These are phyloP conservation scores for Platycheirus albimanus DNA, from an alignment of 2,888 invertebrate genomes.

Conservation along the genomic window DNA sequence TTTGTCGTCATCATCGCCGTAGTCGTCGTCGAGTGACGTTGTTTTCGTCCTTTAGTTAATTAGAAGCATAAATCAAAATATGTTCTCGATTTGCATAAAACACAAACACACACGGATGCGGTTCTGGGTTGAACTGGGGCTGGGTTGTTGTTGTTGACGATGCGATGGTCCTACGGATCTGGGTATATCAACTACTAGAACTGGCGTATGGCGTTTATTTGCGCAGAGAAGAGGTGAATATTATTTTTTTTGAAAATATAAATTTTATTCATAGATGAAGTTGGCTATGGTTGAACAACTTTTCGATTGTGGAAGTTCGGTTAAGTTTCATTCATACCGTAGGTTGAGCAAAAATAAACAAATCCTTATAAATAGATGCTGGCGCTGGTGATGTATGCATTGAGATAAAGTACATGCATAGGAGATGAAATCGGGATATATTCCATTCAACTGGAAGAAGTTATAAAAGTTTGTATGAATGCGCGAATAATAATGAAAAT, in stretches of 20 bases:
- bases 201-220: too few species aligned
- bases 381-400: conserved; percentile 8
- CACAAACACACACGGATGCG: conserved; percentile 20
- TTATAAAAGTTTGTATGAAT: conserved; percentile 27
- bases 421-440: conserved; percentile 48
- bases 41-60: conserved; percentile 62
- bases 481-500: conserved; percentile 13
- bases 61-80: conserved; percentile 68
- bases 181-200: too few species aligned
- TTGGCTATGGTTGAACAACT: conserved; percentile 63
- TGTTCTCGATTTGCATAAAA: conserved; percentile 63
- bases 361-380: conserved; percentile 34
- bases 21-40: conserved; percentile 17
- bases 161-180: too few species aligned
- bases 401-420: conserved; percentile 17
- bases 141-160: neutral
- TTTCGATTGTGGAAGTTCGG: conserved; percentile 63
- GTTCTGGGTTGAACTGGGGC: neutral
- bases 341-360: conserved; percentile 55
- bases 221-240: conserved; percentile 32
- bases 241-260: conserved; percentile 50
- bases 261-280: conserved; percentile 69
- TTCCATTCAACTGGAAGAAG: conserved; percentile 53
- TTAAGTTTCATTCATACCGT: conserved; percentile 50
- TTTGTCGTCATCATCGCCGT: conserved; percentile 41